A percentile compares a stretch with the other conserved stretches of the same genome.
These are phyloP conservation scores for Drosophila triauraria DNA, from an alignment of 1,140 invertebrate species.

Conservation along the genomic window DNA sequence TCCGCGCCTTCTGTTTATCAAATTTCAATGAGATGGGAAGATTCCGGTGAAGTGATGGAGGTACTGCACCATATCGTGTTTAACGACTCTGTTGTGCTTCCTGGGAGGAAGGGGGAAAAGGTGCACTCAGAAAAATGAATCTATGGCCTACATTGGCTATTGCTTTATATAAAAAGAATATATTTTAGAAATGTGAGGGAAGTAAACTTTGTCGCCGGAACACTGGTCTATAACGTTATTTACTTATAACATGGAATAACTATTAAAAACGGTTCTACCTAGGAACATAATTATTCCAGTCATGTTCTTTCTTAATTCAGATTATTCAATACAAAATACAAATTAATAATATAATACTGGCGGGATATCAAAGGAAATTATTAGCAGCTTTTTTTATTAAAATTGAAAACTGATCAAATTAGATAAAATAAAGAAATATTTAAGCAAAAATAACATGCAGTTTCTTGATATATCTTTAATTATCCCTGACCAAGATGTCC, in stretches of 20 bases:
- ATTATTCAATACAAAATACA: too few species aligned
- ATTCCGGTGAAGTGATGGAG: constrained; percentile 30
- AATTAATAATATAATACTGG: too few species aligned
- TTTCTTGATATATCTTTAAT: background rate
- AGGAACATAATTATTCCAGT: too few species aligned
- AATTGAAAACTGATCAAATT: too few species aligned
- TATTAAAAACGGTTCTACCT: too few species aligned
- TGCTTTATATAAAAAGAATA: too few species aligned
- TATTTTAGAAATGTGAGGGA: too few species aligned
- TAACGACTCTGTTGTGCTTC: constrained; percentile 17
- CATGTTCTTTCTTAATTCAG: too few species aligned
- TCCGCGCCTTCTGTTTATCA: constrained; percentile 55
- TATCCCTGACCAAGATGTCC: background rate
- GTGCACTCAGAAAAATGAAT: constrained; percentile 1
- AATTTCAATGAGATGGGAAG: constrained; percentile 42
- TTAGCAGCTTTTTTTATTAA: background rate
- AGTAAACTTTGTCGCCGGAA: too few species aligned
- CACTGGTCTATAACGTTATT: too few species aligned
- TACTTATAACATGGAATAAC: too few species aligned
- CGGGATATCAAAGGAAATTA: background rate
- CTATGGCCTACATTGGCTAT: too few species aligned
- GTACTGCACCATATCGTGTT: constrained; percentile 29
- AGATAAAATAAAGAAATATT: background rate
- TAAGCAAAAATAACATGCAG: background rate
- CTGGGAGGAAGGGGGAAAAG: background rate